Conservation (phyloP, 2,888 invertebrate species). For the Xylota segnis region DNA sequence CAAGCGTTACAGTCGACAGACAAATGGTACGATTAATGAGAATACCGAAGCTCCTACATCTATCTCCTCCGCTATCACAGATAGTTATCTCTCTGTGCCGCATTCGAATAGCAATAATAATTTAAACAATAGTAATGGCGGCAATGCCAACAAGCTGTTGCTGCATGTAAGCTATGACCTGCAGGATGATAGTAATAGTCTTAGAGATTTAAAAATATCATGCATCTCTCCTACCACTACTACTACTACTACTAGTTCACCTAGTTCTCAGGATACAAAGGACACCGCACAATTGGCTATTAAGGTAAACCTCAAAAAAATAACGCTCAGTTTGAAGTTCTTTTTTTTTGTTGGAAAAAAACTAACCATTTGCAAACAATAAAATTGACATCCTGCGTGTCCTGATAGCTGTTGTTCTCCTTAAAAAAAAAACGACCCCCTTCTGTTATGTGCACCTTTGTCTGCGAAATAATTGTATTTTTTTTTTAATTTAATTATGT, state of each 20-base stretch:
- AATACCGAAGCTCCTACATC: slow-evolving; percentile 53
- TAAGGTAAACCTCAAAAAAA: slow-evolving; percentile 61
- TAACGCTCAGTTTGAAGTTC: slow-evolving; percentile 27
- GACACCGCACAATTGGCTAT: slow-evolving; percentile 71
- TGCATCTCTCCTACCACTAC: slow-evolving; percentile 67
- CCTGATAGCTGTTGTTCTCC: slow-evolving; percentile 66
- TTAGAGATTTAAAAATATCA: slow-evolving; percentile 74
- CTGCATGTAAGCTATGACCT: slow-evolving; percentile 71
- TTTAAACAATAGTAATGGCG: slow-evolving; percentile 30
- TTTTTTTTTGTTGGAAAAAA: slow-evolving; percentile 14
- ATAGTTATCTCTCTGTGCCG: slow-evolving; percentile 60
- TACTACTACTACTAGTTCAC: slow-evolving; percentile 61
- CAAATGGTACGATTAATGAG: slow-evolving; percentile 70
- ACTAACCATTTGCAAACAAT: slow-evolving; percentile 24
- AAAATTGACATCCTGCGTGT: slow-evolving; percentile 66
- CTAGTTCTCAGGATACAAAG: slow-evolving; percentile 76
- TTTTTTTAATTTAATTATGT: neutral
- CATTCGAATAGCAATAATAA: slow-evolving; percentile 49
- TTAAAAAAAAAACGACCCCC: slow-evolving; percentile 14
- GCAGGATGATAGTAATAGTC: slow-evolving; percentile 73
- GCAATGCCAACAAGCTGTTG: slow-evolving; percentile 59
- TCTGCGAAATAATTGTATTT: neutral
- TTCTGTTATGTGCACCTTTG: slow-evolving; percentile 27
- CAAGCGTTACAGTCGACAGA: slow-evolving; percentile 60
- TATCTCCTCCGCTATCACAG: slow-evolving; percentile 46